Conservation (phyloP, 2,888 invertebrate genomes). For the Celastrina argiolus region DNA sequence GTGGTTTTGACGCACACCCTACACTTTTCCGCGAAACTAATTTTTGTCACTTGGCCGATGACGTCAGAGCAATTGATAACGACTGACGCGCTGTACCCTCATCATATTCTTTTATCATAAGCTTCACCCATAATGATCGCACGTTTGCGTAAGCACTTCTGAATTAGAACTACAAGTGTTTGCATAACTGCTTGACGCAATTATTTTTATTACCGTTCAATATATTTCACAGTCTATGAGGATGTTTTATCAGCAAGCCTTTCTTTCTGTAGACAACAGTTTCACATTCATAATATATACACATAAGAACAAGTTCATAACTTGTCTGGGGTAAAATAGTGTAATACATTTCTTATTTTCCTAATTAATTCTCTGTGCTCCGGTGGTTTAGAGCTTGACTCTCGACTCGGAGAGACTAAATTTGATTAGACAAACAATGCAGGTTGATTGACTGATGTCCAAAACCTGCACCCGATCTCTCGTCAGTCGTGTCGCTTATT, state of each 20-base stretch:
- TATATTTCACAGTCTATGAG: background rate
- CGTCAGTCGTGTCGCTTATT: too few species aligned
- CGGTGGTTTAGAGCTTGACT: too few species aligned
- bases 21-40: constrained; percentile 43
- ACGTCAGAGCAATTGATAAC: constrained; percentile 43
- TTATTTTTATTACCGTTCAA: background rate
- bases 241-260: background rate
- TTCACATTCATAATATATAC: too few species aligned
- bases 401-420: too few species aligned
- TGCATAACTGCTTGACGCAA: constrained; percentile 17
- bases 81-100: constrained; percentile 28
- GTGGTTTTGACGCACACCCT: constrained; percentile 62
- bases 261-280: background rate
- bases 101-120: constrained; percentile 28
- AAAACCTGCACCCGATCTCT: too few species aligned
- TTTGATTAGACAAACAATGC: too few species aligned
- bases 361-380: too few species aligned
- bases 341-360: background rate
- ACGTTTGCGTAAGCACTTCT: constrained; percentile 28
- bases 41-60: constrained; percentile 52
- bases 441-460: too few species aligned
- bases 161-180: constrained; percentile 15
- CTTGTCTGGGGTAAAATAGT: too few species aligned
- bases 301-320: too few species aligned
- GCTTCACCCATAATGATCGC: constrained; percentile 23